Conservation (phyloP, 2,113 vertebrate species). For the Rallus limicola region DNA sequence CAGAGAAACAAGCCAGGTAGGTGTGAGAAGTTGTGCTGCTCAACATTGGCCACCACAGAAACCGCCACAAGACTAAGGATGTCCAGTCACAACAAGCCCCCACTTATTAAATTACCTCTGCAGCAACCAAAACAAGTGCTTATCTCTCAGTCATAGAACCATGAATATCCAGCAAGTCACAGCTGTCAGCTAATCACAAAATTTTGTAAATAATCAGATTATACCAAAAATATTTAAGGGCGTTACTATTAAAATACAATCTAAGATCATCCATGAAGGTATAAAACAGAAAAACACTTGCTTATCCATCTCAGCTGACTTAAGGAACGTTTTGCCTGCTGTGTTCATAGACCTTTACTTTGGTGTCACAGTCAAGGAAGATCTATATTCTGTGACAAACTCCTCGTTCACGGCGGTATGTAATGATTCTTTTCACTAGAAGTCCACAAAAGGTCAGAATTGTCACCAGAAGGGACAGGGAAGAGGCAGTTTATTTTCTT, state of each 20-base stretch:
- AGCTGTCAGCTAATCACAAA: not conserved
- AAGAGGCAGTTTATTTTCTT: not conserved
- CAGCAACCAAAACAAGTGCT: not conserved
- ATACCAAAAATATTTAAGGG: not conserved
- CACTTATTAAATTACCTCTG: not conserved
- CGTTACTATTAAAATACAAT: not conserved
- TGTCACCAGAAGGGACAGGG: not conserved
- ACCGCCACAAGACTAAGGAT: accelerated
- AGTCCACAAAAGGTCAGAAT: not conserved
- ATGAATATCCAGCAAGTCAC: not conserved
- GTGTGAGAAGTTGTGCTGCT: not conserved
- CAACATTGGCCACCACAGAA: not conserved
- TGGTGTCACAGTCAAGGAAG: not conserved
- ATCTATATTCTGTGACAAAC: not conserved
- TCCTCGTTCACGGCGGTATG: not conserved
- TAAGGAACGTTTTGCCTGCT: not conserved
- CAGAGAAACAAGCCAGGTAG: not conserved
- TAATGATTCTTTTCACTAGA: not conserved
- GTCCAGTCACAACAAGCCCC: not conserved
- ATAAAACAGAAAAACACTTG: not conserved
- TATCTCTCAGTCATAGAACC: not conserved
- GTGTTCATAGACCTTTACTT: not conserved
- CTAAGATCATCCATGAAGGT: not conserved
- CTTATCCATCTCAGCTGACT: not conserved
- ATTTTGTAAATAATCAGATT: not conserved